These are phyloP conservation scores for Myotis lucifugus DNA, from an alignment of 2,113 vertebrate species.

Conservation along the genomic window DNA sequence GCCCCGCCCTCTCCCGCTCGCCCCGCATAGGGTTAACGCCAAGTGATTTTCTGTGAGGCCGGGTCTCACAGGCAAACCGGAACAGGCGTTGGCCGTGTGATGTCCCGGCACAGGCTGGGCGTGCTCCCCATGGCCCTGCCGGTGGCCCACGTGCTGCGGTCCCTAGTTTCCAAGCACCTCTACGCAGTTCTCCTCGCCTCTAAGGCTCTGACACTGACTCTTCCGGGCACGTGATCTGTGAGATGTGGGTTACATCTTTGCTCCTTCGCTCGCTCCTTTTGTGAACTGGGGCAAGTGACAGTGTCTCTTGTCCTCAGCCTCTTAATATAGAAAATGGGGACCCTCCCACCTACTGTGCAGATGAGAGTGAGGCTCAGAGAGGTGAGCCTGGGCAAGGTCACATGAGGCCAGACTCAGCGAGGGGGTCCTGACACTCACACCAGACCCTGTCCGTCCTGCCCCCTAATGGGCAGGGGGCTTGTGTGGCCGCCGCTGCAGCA, in stretches of 20 bases:
- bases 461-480: neutral
- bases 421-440: neutral
- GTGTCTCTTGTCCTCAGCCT: neutral
- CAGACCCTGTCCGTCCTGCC: neutral
- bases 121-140: neutral
- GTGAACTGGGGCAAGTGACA: neutral
- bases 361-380: neutral
- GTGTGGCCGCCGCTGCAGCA: accelerated
- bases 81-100: accelerated
- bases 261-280: neutral
- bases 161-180: neutral
- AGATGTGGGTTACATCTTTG: neutral
- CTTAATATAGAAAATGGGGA: neutral
- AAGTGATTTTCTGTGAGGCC: neutral
- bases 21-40: accelerated
- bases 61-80: neutral
- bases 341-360: neutral
- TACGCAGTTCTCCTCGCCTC: neutral
- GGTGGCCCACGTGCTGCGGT: accelerated
- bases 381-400: neutral
- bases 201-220: neutral
- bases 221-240: neutral
- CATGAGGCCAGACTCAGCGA: neutral
- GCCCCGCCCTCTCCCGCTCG: neutral
- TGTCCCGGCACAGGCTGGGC: neutral